Base-by-base conservation (phyloP, 2,888 invertebrate species). In the Dicycla oo region DNA sequence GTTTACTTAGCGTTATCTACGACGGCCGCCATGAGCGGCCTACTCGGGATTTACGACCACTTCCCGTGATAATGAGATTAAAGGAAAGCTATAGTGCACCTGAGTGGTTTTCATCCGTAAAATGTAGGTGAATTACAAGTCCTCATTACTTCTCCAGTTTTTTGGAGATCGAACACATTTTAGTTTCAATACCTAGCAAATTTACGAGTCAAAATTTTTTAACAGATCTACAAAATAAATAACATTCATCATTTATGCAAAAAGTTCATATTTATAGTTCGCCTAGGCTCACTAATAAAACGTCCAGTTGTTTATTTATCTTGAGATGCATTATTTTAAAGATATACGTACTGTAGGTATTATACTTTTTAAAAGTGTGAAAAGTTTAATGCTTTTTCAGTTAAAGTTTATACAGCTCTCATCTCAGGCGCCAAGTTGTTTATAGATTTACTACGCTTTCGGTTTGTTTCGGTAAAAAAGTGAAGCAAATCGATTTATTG, bases 1-100 rank as follows among this genome's bases (percentile, higher is more conserved):
- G 53, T 10, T 73, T 78, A 78, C 82, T 63, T 30, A 45, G 20
- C 43, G 43, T 69, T 82, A 83, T 83, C 82, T 82, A 76, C 38
- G 38, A 3, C 66, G 68, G 61, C 63, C 74, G 30, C 58, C 15
- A 38, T 30, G n/a, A 60, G 58, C 34, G 45, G 15, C 67, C 60
- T 53, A 20, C 26, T 20, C 40, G 10, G 45, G 73, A 69, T 74
- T 76, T 69, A 83, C 47, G 56, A n/a, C 8, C 40, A 67, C 56
- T 62, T 63, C 54, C 54, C 15, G n/a, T 43, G 70, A 76, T 82
- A 73, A 69, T n/a, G 43, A 54, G 49, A 60, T 73, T 62, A 26
- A 26, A 53, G 45, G n/a, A 63, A 65, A 60, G 8, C 54, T 64
- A 0, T 6, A 45, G 20, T 13, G 23, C 11, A 30, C 1, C 40